Evolutionary conservation across 1,140 invertebrate genomes (phyloP).

Genomic region (Psilanteris sp.): DNA sequence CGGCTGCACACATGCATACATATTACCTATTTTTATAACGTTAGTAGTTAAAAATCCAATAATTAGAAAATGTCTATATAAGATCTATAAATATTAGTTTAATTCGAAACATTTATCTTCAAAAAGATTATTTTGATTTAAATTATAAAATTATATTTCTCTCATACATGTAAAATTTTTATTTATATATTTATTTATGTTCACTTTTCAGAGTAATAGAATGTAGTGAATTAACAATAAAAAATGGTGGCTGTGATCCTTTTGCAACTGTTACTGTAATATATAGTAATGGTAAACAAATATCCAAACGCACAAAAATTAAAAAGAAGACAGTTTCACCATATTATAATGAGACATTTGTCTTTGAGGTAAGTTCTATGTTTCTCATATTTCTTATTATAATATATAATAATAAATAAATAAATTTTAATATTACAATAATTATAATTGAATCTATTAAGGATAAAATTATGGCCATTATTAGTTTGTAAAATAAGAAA

Average conservation of each 20-base stretch:
- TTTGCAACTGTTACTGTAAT: conserved; percentile 90
- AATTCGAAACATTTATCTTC: no score
- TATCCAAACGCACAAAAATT: conserved; percentile 91
- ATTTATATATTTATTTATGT: not conserved
- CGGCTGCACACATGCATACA: no score
- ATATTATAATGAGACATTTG: conserved; percentile 92
- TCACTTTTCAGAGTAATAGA: conserved; percentile 86
- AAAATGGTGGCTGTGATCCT: conserved; percentile 94
- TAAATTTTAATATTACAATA: no score
- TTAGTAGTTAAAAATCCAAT: no score
- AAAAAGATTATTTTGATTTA: not conserved
- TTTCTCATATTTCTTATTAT: no score
- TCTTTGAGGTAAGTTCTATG: conserved; percentile 85
- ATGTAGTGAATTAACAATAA: conserved; percentile 92
- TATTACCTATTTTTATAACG: no score
- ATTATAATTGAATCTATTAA: no score
- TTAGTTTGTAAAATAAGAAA: no score
- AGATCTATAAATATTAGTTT: no score
- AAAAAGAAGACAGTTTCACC: conserved; percentile 94
- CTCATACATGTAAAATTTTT: not conserved
- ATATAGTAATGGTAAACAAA: conserved; percentile 89
- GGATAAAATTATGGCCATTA: no score
- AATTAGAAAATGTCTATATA: no score
- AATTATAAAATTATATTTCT: not conserved
- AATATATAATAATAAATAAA: no score